Conservation (phyloP, 1,140 invertebrate species). For the Drosophila simulans region DNA sequence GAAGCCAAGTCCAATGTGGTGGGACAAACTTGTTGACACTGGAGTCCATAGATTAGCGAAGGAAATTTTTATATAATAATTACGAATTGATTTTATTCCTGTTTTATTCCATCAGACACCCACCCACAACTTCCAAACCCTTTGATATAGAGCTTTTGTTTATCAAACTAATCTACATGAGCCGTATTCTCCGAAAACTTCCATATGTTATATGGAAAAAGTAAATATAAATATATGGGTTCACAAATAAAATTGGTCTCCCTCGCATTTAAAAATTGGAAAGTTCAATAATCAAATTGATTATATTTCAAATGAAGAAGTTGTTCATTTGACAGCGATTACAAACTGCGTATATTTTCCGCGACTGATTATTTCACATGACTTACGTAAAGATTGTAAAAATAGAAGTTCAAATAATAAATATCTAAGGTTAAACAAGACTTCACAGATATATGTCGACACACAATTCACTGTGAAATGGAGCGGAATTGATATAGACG, state of each 20-base stretch:
- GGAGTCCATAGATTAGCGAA: slow-evolving; percentile 19
- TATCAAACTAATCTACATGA: slow-evolving; percentile 2
- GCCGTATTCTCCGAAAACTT: background rate
- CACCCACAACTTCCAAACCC: slow-evolving; percentile 2
- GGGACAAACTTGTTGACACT: slow-evolving; percentile 26
- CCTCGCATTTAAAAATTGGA: background rate
- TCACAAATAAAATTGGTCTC: no score
- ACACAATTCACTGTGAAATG: slow-evolving; percentile 24
- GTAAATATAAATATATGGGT: no score
- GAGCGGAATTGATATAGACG: slow-evolving; percentile 42
- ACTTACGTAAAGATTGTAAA: slow-evolving; percentile 30
- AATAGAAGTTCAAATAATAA: slow-evolving; percentile 28
- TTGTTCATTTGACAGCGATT: background rate
- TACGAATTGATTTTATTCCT: background rate
- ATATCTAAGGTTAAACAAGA: slow-evolving; percentile 36
- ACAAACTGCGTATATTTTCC: slow-evolving; percentile 14
- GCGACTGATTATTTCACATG: slow-evolving; percentile 17
- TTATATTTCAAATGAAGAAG: background rate
- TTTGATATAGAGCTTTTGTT: background rate
- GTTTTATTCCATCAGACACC: slow-evolving; percentile 13
- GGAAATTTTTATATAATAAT: slow-evolving; percentile 31
- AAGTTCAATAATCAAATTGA: slow-evolving; percentile 5
- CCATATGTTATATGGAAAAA: background rate
- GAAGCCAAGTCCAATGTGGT: slow-evolving; percentile 23
- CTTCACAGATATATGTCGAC: slow-evolving; percentile 19